Base-by-base conservation (phyloP, 2,888 invertebrate genomes). In the Diaprepes abbreviatus region DNA sequence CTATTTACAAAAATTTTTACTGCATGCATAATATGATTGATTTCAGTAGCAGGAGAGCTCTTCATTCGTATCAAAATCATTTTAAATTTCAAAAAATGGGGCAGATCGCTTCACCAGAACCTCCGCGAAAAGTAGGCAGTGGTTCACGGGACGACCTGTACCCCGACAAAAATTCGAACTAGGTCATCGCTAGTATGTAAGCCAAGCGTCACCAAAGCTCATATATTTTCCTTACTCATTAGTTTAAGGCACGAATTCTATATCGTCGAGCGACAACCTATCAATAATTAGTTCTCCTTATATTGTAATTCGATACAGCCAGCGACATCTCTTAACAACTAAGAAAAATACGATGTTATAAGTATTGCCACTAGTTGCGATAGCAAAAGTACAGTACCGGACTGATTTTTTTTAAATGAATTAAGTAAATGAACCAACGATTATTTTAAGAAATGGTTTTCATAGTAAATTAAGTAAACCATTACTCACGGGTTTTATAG, bases 141-240 rank as follows among this genome's bases (percentile, higher is more conserved):
- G 83, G 86, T 86, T 88, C 87, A 85, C 84, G 87, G 94, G 94
- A 93, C 94, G 93, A 94, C 94, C 94, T 95, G 85, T 86, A 84
- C 93, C 94, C 89, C 86, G 84, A 80, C 89, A 94, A 90, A 95
- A 93, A 94, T 91, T 87, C 76, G 79, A 84, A 84, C 85, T 85
- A 85, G 82, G 78, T 74, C 83, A 85, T 9, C 85, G 85, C 85
- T 79, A 79, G 80, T 84, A 86, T 89, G 89, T 89, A 91, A 90
- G 92, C 93, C 93, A 89, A 92, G 93, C 90, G 89, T 93, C 87
- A 94, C 92, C 93, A 92, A 90, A 92, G 92, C 93, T 92, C 90
- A 78, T 91, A 93, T 94, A 94, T 94, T 95, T 95, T 95, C 94
- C 94, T 95, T 95, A 95, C 94, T 95, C 94, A 94, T 92, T 92